Evolutionary conservation across 2,888 invertebrate genomes (phyloP), one percentile per base, ranked within the genome.

Genomic region (Rotaria socialis): DNA sequence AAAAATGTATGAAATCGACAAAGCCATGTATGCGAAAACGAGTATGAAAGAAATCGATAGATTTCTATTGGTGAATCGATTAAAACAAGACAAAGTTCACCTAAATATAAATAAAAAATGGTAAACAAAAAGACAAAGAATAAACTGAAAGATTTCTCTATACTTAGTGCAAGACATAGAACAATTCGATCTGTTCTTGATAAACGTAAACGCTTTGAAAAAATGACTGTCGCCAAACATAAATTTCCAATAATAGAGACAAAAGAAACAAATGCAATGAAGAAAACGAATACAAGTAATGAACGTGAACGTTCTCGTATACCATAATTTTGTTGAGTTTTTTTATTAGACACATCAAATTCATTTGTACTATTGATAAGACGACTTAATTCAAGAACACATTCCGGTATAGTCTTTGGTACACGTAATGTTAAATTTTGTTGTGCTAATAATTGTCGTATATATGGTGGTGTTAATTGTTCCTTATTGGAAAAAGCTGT

Each of bases 101-200:
- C 80, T 80, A 24, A 47, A 74, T 4, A 80, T n/a, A 35, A 35
- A 67, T 35, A 8, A 16, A 80, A 4, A n/a, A 80, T 52, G 14
- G 14, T 8, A 16, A 24, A n/a, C 24, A 24, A 47, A n/a, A 80
- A n/a, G 11, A 47, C 47, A 3, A 27, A 10, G 11, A 19, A 22
- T 22, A 19, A 41, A 41, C 3, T 11, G 7, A 0, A 43, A 41
- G 8, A 41, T 74, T 47, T n/a, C 4, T 4, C 14, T 19, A n/a
- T 80, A 80, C 80, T 80, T 47, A 80, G 19, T 10, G 80, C 80
- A 24, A 80, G n/a, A 80, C 80, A 80, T 80, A 80, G n/a, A 80
- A 80, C 43, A 47, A 80, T 80, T 24, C 80, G 14, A 80, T 80
- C 80, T 2, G 80, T 80, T 80, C 47, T 47, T 47, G 19, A 80